These are phyloP conservation scores for Glossosoma conforme DNA, from an alignment of 1,140 invertebrate species.

Conservation along the genomic window DNA sequence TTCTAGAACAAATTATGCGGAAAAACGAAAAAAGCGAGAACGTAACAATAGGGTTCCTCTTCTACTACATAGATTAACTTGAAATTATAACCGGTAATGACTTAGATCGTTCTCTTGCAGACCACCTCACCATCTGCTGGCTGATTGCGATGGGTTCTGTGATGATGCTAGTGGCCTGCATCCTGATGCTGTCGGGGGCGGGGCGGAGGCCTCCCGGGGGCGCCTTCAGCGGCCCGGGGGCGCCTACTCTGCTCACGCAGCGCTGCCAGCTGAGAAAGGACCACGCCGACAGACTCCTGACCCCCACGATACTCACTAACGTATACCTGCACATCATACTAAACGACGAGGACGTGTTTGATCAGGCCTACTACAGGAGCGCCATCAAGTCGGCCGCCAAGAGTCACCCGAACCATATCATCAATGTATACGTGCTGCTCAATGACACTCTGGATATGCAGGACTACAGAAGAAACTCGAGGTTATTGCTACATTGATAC, in stretches of 20 bases:
- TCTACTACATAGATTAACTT: too few relatives aligned
- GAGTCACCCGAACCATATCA: conserved; percentile 18
- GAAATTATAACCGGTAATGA: too few relatives aligned
- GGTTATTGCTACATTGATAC: too few relatives aligned
- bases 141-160: conserved; percentile 16
- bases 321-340: conserved; percentile 25
- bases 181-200: conserved; percentile 14
- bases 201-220: background rate
- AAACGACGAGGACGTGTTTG: conserved; percentile 21
- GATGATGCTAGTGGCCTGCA: conserved; percentile 16
- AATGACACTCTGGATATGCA: conserved; percentile 19
- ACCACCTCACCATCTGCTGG: conserved; percentile 26
- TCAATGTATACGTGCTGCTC: conserved; percentile 22
- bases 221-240: conserved; percentile 7
- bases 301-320: conserved; percentile 15
- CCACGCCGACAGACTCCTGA: conserved; percentile 2
- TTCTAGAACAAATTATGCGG: too few relatives aligned
- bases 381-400: conserved; percentile 8
- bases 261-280: conserved; percentile 8
- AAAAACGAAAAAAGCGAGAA: too few relatives aligned
- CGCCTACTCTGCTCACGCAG: background rate
- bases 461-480: conserved; percentile 21
- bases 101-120: conserved; percentile 19
- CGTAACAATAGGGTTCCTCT: too few relatives aligned
- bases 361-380: conserved; percentile 11